Evolutionary conservation across 2,888 invertebrate genomes (phyloP).

Genomic region (Melanophora roralis): DNA sequence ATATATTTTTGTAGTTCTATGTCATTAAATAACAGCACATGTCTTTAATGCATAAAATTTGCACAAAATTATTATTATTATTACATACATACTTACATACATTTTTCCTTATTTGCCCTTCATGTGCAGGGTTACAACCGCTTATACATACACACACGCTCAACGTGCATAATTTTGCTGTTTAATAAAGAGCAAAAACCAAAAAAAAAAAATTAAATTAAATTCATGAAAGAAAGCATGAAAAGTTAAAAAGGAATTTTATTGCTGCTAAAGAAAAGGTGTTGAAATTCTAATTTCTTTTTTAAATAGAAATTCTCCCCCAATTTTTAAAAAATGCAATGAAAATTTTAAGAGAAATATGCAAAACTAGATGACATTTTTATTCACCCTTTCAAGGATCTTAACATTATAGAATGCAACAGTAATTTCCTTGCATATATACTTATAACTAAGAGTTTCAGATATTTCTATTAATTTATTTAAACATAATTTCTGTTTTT

Average conservation of each 20-base stretch:
- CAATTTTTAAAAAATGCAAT: neutral
- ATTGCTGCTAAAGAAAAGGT: conserved; percentile 26
- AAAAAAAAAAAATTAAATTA: conserved; percentile 7
- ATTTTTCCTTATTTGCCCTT: too few relatives aligned
- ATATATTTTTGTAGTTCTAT: conserved; percentile 13
- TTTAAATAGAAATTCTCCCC: conserved; percentile 20
- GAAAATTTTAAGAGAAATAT: neutral
- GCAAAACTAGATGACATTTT: neutral
- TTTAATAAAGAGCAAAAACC: conserved; percentile 26
- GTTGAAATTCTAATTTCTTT: conserved; percentile 42
- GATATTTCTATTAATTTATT: too few relatives aligned
- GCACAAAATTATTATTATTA: conserved; percentile 47
- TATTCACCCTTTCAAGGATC: neutral
- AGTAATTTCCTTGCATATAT: too few relatives aligned
- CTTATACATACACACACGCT: neutral
- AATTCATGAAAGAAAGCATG: conserved; percentile 13
- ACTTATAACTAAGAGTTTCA: too few relatives aligned
- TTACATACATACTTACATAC: neutral
- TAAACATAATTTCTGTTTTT: too few relatives aligned
- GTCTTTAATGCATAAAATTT: conserved; percentile 57
- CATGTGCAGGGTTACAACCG: neutral
- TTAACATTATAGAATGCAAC: too few relatives aligned
- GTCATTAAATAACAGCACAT: conserved; percentile 55
- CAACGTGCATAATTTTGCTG: conserved; percentile 27
- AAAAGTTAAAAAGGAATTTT: conserved; percentile 26